Conservation (phyloP, 2,888 invertebrate species). For the Reticulitermes lucifugus region DNA sequence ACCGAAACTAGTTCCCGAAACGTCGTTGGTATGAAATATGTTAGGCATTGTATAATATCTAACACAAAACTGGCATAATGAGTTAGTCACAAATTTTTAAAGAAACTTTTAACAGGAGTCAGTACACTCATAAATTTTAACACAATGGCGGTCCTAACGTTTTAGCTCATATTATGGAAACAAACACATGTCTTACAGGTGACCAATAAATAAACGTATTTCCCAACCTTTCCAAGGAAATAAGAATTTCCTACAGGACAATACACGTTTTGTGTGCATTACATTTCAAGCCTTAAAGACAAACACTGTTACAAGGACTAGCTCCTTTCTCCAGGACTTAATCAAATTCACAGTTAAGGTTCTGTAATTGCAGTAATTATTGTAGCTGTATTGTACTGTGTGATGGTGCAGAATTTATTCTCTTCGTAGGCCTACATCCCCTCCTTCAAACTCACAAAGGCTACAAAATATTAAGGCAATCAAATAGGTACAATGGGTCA, state of each 20-base stretch:
- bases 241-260: neutral
- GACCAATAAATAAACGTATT: neutral
- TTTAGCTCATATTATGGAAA: neutral
- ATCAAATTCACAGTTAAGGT: neutral
- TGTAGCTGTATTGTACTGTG: neutral
- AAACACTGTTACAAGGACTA: neutral
- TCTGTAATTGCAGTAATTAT: neutral
- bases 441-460: neutral
- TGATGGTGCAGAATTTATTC: neutral
- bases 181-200: neutral
- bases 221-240: neutral
- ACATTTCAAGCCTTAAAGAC: neutral
- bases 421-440: neutral
- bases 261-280: neutral
- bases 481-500: neutral
- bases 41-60: no score
- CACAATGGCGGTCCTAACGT: no score
- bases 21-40: no score
- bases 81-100: no score
- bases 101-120: no score
- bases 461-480: neutral
- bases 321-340: neutral
- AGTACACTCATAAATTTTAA: no score
- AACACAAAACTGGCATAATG: no score
- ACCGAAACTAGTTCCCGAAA: no score